Evolutionary conservation across 2,888 invertebrate species (phyloP).

Genomic region (Polydrusus pterygomalis): DNA sequence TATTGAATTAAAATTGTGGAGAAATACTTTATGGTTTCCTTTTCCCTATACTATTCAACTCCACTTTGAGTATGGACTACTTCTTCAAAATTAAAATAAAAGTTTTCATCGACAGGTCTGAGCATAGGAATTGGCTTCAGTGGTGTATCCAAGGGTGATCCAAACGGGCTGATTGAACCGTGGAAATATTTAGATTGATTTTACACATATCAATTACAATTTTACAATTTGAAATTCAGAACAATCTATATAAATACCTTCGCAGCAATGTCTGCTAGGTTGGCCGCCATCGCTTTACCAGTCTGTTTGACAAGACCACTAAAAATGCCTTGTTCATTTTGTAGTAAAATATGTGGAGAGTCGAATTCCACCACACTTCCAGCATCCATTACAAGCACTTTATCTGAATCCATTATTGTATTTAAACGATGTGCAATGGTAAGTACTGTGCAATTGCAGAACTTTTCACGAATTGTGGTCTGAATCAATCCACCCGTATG

Average conservation of each 20-base stretch:
- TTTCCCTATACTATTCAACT: too few relatives aligned
- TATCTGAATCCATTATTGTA: constrained; percentile 90
- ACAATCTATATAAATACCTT: constrained; percentile 17
- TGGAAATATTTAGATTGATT: too few relatives aligned
- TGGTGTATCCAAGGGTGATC: too few relatives aligned
- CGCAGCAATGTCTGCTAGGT: constrained; percentile 56
- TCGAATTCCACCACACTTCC: constrained; percentile 85
- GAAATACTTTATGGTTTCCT: too few relatives aligned
- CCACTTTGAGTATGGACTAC: too few relatives aligned
- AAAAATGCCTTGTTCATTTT: constrained; percentile 63
- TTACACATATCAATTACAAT: too few relatives aligned
- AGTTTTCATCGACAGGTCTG: too few relatives aligned
- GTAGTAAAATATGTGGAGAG: constrained; percentile 80
- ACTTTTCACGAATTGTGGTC: constrained; percentile 82
- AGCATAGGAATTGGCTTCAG: too few relatives aligned
- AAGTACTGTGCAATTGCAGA: constrained; percentile 84
- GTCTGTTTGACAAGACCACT: constrained; percentile 79
- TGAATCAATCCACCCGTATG: constrained; percentile 86
- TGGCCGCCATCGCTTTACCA: constrained; percentile 70
- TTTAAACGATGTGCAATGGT: constrained; percentile 89
- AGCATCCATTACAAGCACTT: constrained; percentile 87
- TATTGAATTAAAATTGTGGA: too few relatives aligned
- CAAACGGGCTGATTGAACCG: too few relatives aligned
- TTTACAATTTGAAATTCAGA: too few relatives aligned
- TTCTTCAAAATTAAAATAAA: too few relatives aligned